These are phyloP conservation scores for Saguinus imperator DNA, from an alignment of 2,113 vertebrate genomes.

Conservation along the genomic window DNA sequence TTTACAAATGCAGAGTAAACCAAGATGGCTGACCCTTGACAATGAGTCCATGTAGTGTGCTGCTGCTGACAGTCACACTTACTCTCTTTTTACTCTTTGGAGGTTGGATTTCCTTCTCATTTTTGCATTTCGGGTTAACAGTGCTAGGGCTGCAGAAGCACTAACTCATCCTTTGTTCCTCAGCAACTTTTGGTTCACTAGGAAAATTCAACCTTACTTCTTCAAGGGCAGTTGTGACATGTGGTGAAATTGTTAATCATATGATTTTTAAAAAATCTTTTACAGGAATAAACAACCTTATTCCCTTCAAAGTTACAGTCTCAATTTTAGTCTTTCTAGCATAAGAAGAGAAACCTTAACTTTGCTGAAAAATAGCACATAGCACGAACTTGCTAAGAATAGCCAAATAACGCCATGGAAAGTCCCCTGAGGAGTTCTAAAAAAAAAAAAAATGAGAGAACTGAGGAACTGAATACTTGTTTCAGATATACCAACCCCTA, in stretches of 20 bases:
- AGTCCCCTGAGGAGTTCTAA: constrained; percentile 16
- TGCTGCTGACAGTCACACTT: background rate
- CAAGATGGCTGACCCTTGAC: background rate
- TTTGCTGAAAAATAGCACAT: constrained; percentile 52
- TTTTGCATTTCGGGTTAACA: background rate
- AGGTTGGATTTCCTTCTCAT: background rate
- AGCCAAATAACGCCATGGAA: constrained; percentile 44
- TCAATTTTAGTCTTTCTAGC: constrained; percentile 56
- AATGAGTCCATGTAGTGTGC: fast-evolving
- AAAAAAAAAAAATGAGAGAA: background rate
- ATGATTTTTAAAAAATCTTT: background rate
- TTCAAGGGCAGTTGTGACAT: constrained; percentile 53
- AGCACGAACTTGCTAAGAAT: constrained; percentile 60
- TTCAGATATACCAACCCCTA: constrained; percentile 39
- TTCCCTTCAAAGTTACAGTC: constrained; percentile 65
- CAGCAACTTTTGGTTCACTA: constrained; percentile 35
- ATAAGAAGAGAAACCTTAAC: constrained; percentile 65
- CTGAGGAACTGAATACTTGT: background rate
- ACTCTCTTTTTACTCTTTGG: background rate
- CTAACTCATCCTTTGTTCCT: constrained; percentile 27
- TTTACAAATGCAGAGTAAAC: background rate
- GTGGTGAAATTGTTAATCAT: constrained; percentile 54
- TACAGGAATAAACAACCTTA: constrained; percentile 63
- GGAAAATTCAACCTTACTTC: constrained; percentile 67
- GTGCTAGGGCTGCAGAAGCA: background rate